Conservation (phyloP, 1,140 invertebrate species). For the Drosophila truncata region DNA sequence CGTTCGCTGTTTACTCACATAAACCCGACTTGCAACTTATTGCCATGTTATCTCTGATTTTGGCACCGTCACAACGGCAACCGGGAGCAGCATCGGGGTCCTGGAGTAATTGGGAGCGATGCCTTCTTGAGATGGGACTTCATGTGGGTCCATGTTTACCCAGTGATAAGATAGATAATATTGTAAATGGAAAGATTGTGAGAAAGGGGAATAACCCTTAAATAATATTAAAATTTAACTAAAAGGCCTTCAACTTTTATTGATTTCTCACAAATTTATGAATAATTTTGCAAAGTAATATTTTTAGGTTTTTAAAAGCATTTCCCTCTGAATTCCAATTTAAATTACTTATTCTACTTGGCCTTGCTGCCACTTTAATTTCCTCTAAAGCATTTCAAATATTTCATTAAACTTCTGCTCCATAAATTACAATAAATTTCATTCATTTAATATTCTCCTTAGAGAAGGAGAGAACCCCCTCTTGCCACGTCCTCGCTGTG, state of each 20-base stretch:
- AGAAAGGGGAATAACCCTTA: not conserved
- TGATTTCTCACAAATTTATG: not conserved
- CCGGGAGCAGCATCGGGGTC: not conserved
- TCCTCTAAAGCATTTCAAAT: slow-evolving; percentile 5
- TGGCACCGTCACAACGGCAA: slow-evolving; percentile 30
- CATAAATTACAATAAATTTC: slow-evolving; percentile 48
- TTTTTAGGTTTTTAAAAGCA: not conserved
- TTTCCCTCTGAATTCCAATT: not conserved
- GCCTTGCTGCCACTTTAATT: slow-evolving; percentile 7
- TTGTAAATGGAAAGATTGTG: not conserved
- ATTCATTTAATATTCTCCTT: slow-evolving; percentile 40
- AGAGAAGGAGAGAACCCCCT: not conserved
- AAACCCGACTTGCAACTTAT: slow-evolving; percentile 53
- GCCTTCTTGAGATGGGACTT: slow-evolving; percentile 4
- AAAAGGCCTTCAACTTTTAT: no score
- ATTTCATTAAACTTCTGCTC: slow-evolving; percentile 49
- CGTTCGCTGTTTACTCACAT: slow-evolving; percentile 47
- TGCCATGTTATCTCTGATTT: slow-evolving; percentile 59
- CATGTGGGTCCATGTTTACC: not conserved
- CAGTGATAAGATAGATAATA: slow-evolving; percentile 3
- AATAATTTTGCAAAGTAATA: not conserved
- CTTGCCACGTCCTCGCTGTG: not conserved
- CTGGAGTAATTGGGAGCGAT: slow-evolving; percentile 3
- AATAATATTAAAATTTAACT: not conserved
- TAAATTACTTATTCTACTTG: not conserved